phyloP scores from a whole-genome alignment of 2,797 vertebrate genomes.

The Saxicola maurus region DNA sequence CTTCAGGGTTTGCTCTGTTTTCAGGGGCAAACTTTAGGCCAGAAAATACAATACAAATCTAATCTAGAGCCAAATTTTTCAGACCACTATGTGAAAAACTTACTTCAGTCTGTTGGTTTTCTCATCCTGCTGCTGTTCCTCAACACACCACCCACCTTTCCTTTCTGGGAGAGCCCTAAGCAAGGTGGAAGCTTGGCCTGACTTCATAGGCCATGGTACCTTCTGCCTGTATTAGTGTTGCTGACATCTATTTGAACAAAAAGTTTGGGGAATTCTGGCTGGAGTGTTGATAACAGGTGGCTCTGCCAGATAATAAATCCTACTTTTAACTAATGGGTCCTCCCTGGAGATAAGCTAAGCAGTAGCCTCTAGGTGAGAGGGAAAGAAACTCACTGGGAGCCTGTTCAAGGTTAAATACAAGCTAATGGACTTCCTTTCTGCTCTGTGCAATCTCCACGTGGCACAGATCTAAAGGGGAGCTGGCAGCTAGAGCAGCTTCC shows the following conservation, averaged over 20 bases:
- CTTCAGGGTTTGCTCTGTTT: background rate
- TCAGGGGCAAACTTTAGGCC: background rate
- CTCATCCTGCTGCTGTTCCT: background rate
- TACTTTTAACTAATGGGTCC: background rate
- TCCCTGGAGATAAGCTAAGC: constrained; percentile 4
- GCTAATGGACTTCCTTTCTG: background rate
- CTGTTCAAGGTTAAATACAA: background rate
- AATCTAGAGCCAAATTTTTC: background rate
- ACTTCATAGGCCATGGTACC: background rate
- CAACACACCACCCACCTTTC: background rate
- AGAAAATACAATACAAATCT: background rate
- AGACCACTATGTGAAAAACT: background rate
- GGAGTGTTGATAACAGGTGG: background rate
- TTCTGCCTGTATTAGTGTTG: background rate
- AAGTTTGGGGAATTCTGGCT: constrained; percentile 22
- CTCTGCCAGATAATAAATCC: background rate
- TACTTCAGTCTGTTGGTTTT: background rate
- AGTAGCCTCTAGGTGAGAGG: background rate
- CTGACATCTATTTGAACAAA: background rate
- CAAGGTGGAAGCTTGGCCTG: background rate
- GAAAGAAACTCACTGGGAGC: background rate
- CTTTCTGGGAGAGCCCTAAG: background rate
- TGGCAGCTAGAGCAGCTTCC: background rate
- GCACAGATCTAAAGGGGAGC: background rate
- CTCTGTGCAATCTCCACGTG: background rate